Evolutionary conservation across 2,888 invertebrate genomes (phyloP), one percentile per base, ranked within the genome.

Genomic region (Rambutsinella grinnellia): DNA sequence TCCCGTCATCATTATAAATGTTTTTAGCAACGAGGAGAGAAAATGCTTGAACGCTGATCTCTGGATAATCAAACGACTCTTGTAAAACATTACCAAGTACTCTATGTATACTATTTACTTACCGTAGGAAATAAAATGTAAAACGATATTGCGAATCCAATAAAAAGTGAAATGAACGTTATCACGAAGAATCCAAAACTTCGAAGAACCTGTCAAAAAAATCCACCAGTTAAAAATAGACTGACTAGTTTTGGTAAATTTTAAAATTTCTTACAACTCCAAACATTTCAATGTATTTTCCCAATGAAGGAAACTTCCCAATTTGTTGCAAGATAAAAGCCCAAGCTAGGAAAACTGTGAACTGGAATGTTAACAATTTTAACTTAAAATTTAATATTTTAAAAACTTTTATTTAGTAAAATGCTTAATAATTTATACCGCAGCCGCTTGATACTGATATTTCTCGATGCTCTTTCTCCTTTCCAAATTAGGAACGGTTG

Each of bases 1-100:
- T 47, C 79, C 79, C n/a, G 68, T 72, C 79, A 79, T 76, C 79
- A 79, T 79, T 2, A 76, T 74, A 57, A 76, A 74, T 0, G 76
- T 74, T 74, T 76, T 76, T 28, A 76, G 56, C 1, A 76, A 44
- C 2, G 79, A 71, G 21, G 70, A 76, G 26, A 36, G 65, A 47
- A 76, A 79, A 26, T 51, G 28, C 5, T 71, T 36, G 19, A 76
- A 79, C 17, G 76, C 65, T 24, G 76, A 72, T n/a, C 27, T 76
- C 76, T 72, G 36, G 17, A 49, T 10, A 13, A 54, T 13, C 36
- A 8, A 36, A 36, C n/a, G n/a, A n/a, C n/a, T n/a, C n/a, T n/a
- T n/a, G n/a, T n/a, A n/a, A n/a, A n/a, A n/a, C n/a, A n/a, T n/a
- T n/a, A n/a, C n/a, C n/a, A n/a, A n/a, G n/a, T n/a, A n/a, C n/a